Evolutionary conservation across 2,888 invertebrate genomes (phyloP).

Genomic region (Cerastis rubricosa): DNA sequence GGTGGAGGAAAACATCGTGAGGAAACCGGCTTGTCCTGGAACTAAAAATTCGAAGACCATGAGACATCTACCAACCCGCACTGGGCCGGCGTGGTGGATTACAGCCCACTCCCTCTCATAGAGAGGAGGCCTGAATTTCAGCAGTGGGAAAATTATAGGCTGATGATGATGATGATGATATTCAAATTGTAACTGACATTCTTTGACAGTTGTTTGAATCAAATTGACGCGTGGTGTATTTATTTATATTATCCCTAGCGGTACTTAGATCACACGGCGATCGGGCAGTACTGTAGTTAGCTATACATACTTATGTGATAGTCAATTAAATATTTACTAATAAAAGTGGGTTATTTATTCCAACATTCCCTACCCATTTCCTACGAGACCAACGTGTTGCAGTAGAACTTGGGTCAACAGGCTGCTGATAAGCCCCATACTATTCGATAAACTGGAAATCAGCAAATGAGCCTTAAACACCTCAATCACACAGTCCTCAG

Average conservation of each 20-base stretch:
- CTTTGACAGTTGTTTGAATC: background rate
- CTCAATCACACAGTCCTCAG: slow-evolving; percentile 23
- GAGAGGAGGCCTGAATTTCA: too few species aligned
- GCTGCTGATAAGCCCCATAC: background rate
- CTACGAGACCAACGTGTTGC: background rate
- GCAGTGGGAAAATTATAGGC: too few species aligned
- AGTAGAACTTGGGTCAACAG: background rate
- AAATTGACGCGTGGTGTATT: background rate
- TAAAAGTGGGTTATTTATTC: background rate
- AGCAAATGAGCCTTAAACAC: slow-evolving; percentile 1
- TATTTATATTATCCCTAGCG: background rate
- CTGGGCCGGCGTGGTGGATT: too few species aligned
- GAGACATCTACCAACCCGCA: too few species aligned
- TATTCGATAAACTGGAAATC: background rate
- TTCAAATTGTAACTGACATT: background rate
- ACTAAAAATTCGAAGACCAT: too few species aligned
- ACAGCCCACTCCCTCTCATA: too few species aligned
- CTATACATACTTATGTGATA: background rate
- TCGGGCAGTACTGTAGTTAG: background rate
- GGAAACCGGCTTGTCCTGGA: too few species aligned
- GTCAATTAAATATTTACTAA: background rate
- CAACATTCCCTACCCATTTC: background rate
- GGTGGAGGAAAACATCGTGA: too few species aligned
- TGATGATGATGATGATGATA: too few species aligned
- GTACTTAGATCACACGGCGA: background rate